Conservation (phyloP, 92 coral and sea anemone species). For the Zoanthus sociatus region DNA sequence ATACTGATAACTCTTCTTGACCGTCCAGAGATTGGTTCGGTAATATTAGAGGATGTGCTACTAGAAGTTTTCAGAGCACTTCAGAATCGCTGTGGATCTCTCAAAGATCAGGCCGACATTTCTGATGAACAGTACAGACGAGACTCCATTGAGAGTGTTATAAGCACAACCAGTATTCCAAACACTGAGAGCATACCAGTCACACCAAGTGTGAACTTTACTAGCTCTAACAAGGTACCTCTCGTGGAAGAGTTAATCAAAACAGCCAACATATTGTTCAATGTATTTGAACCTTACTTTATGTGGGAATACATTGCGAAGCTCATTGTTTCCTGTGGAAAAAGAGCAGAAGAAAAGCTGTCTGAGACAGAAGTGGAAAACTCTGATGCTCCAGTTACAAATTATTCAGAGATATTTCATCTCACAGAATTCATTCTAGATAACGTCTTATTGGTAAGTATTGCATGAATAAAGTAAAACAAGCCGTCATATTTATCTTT, state of each 20-base stretch:
- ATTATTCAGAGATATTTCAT: conserved; percentile 83
- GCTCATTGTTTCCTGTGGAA: conserved; percentile 72
- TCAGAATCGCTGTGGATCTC: conserved; percentile 68
- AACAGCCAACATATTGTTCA: conserved; percentile 92
- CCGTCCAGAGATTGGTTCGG: conserved; percentile 90
- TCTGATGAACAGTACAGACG: conserved; percentile 68
- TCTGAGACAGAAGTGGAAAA: conserved; percentile 32
- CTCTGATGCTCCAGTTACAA: conserved; percentile 57
- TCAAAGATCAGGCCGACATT: conserved; percentile 59
- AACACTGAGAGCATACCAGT: conserved; percentile 18
- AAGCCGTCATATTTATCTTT: no score
- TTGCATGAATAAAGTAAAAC: neutral
- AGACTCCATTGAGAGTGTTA: conserved; percentile 69
- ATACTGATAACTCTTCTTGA: conserved; percentile 88
- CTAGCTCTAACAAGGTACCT: conserved; percentile 68
- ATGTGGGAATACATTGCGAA: conserved; percentile 97
- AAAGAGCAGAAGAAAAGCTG: conserved; percentile 32
- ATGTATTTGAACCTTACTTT: conserved; percentile 96
- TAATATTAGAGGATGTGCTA: conserved; percentile 90
- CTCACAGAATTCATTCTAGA: conserved; percentile 90
- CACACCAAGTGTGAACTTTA: conserved; percentile 22
- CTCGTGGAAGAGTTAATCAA: conserved; percentile 86
- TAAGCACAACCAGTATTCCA: conserved; percentile 24
- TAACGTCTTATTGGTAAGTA: conserved; percentile 83
- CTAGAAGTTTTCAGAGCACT: conserved; percentile 88